Base-by-base conservation (phyloP, 2,797 vertebrate species). In the Valencia hispanica region DNA sequence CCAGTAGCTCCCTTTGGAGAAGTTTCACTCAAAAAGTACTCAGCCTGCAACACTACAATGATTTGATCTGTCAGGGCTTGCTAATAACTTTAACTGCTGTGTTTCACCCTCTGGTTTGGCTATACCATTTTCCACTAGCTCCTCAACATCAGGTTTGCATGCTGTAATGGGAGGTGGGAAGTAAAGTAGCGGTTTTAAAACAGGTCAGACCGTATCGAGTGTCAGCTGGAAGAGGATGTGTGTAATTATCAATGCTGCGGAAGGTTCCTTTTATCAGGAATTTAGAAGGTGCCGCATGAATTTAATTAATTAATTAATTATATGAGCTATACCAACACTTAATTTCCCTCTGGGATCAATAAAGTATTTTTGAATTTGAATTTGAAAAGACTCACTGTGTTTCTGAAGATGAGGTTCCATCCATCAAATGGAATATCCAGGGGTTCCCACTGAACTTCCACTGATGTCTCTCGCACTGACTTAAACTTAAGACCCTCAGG, bases 391-490 rank as follows among this genome's bases (percentile, higher is more conserved):
- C 95, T 97, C 86, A 99, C 98, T 80, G 95, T 96, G 74, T 98
- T 98, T 76, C 92, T 96, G 92, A 99, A 99, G 89, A 99, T 96
- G 80, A 99, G 95, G 89, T 99, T 97, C 98, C 98, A 99, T 3
- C 96, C 95, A 85, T 99, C 98, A 39, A 99, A 99, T 39, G 96
- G 94, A 4, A 99, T 96, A 84, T 98, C 95, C 82, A 99, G 81
- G 30, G 98, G 97, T 81, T 99, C 98, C 98, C 98, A 99, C 82
- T 98, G 96, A 78, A 99, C 98, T 83, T 98, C 97, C 66, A 99
- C 97, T 0, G 97, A 97, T 0, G 98, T 97, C 91, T 99, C 98
- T 86, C 93, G 95, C 65, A 99, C 95, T 4, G 98, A 97, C 91
- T 98, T 99, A 93, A 99, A 99, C 85, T 94, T 99, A 65, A 99